Evolutionary conservation across 2,888 invertebrate genomes (phyloP).

Genomic region (Drosophila paranaensis): DNA sequence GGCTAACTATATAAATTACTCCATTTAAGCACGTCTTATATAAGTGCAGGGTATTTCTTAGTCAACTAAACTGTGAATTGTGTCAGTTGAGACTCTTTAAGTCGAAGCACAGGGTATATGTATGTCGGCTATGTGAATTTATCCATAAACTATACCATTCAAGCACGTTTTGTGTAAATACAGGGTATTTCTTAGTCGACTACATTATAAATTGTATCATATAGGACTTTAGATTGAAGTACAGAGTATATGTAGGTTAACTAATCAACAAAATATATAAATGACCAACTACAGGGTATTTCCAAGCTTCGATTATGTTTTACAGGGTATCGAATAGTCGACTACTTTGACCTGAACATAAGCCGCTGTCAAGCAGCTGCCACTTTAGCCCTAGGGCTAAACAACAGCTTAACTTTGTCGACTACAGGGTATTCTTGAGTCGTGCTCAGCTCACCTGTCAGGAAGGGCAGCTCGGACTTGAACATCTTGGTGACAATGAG

Average conservation of each 20-base stretch:
- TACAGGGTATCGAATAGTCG: not conserved
- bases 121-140: not conserved
- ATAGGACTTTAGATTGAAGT: too few species aligned
- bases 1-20: not conserved
- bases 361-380: too few species aligned
- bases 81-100: too few species aligned
- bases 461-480: slow-evolving; percentile 91
- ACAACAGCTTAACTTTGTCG: not conserved
- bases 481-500: slow-evolving; percentile 89
- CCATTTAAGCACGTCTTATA: not conserved
- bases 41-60: not conserved
- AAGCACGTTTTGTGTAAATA: too few species aligned
- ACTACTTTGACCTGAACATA: not conserved
- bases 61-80: too few species aligned
- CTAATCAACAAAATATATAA: too few species aligned
- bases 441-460: slow-evolving; percentile 80
- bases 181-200: not conserved
- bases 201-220: too few species aligned
- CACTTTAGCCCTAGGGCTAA: too few species aligned
- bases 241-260: too few species aligned
- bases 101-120: not conserved
- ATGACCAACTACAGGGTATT: not conserved
- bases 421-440: not conserved
- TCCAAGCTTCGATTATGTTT: not conserved
- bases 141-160: not conserved